Conservation (phyloP, 2,888 invertebrate genomes). For the Sminthurides aquaticus region DNA sequence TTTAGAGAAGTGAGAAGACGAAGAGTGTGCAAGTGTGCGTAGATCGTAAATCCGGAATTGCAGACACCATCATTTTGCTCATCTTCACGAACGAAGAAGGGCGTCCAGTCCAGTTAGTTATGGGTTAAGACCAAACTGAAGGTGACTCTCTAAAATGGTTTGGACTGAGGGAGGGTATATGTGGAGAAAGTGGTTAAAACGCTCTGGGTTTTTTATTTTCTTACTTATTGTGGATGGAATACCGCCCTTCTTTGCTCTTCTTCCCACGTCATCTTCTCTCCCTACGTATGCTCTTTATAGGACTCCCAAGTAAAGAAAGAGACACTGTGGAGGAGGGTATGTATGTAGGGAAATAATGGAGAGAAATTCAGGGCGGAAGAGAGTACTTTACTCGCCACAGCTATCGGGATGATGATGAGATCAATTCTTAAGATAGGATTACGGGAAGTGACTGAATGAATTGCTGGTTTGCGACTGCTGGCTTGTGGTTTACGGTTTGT, state of each 20-base stretch:
- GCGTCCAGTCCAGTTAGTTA: slow-evolving; percentile 15
- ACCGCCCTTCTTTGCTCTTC: too few relatives aligned
- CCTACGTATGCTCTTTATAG: too few relatives aligned
- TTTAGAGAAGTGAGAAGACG: slow-evolving; percentile 22
- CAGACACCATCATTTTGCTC: slow-evolving; percentile 32
- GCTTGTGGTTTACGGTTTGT: too few relatives aligned
- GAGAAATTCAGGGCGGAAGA: not conserved
- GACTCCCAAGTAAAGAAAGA: too few relatives aligned
- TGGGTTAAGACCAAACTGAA: too few relatives aligned
- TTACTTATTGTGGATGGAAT: too few relatives aligned
- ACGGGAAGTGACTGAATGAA: too few relatives aligned
- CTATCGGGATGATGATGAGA: not conserved
- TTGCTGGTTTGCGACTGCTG: too few relatives aligned
- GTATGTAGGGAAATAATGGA: not conserved
- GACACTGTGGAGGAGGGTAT: not conserved
- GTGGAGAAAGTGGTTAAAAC: too few relatives aligned
- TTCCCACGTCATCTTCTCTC: too few relatives aligned
- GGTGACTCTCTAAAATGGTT: too few relatives aligned
- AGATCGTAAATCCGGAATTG: slow-evolving; percentile 36
- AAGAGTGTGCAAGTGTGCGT: slow-evolving; percentile 23
- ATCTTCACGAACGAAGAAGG: slow-evolving; percentile 17
- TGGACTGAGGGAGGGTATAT: not conserved
- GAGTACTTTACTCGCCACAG: not conserved
- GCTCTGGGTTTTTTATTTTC: too few relatives aligned
- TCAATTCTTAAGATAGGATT: not conserved